Evolutionary conservation across 1,140 invertebrate species (phyloP), one percentile per base, ranked within the genome.

Genomic region (Drosophila prosaltans): DNA sequence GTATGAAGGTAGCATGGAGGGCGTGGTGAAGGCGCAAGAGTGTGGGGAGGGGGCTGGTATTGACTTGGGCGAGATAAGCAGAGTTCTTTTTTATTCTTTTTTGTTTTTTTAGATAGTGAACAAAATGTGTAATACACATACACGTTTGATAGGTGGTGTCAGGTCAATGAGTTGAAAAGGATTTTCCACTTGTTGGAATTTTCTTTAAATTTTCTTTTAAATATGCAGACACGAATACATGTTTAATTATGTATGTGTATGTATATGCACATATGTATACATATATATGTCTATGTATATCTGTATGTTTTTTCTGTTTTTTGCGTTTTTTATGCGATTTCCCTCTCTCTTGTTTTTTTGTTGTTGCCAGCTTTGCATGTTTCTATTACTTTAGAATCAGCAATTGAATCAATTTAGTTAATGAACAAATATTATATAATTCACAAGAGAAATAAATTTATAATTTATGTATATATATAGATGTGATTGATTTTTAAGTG

Each of bases 21-120:
- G 72, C 48, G n/a, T 36, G 45, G 45, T 51, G 21, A 8, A 21
- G 7, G 9, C 0, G 4, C 16, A 21, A 5, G 32, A 24, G 57
- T 21, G 16, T 11, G 32, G 21, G 39, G 43, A 55, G 43, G 1
- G 26, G 26, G 28, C 10, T n/a, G 72, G 9, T 59, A 2, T 48
- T 10, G 30, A 11, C 16, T 54, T 36, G 39, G 61, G 65, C 65
- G 58, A 76, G 74, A 76, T 76, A 76, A 76, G 74, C 74, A 76
- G 54, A 76, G 54, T 76, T 76, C 75, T 32, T 51, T 51, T 11
- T 11, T 40, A 11, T 51, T 51, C 6, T 21, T 8, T 48, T 8
- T 48, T 48, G 32, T 67, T 75, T 57, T 48, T 51, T 11, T 36
- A 58, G 73, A 59, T 70, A 76, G 73, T 55, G 30, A 32, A 60